These are phyloP conservation scores for Leucoraja ocellata DNA, from an alignment of 2,797 vertebrate species.

Conservation along the genomic window DNA sequence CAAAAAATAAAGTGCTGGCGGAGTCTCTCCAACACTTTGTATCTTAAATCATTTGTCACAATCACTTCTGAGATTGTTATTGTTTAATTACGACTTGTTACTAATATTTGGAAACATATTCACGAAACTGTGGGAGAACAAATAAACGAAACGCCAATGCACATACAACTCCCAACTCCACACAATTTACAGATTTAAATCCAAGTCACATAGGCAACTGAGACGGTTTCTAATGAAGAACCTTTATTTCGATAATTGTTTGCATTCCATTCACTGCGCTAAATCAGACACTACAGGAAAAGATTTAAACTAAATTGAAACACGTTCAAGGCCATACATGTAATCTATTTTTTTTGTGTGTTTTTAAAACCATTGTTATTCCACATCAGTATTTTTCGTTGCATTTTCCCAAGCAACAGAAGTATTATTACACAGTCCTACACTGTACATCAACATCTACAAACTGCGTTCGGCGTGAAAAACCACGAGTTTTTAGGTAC, in stretches of 20 bases:
- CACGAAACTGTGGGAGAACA: neutral
- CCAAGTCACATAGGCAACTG: slow-evolving; percentile 29
- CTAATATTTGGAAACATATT: neutral
- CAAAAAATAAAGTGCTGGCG: too few relatives aligned
- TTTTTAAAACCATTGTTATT: neutral
- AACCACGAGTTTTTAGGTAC: neutral
- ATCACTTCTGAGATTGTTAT: neutral
- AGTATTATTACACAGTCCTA: neutral
- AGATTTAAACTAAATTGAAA: neutral
- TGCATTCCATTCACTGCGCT: neutral
- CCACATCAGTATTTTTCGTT: slow-evolving; percentile 6
- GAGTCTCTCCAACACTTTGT: too few relatives aligned
- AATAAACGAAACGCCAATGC: neutral
- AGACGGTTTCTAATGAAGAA: neutral
- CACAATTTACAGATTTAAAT: slow-evolving; percentile 12
- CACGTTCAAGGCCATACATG: neutral
- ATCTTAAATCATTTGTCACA: neutral
- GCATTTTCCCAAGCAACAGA: neutral
- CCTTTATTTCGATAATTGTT: neutral
- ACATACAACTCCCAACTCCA: neutral
- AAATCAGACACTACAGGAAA: neutral
- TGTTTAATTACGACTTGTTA: neutral
- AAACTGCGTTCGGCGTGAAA: neutral
- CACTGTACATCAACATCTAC: neutral
- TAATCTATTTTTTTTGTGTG: neutral